Evolutionary conservation across 2,888 invertebrate species (phyloP), one percentile per base, ranked within the genome.

Genomic region (Hoplodrina ambigua): DNA sequence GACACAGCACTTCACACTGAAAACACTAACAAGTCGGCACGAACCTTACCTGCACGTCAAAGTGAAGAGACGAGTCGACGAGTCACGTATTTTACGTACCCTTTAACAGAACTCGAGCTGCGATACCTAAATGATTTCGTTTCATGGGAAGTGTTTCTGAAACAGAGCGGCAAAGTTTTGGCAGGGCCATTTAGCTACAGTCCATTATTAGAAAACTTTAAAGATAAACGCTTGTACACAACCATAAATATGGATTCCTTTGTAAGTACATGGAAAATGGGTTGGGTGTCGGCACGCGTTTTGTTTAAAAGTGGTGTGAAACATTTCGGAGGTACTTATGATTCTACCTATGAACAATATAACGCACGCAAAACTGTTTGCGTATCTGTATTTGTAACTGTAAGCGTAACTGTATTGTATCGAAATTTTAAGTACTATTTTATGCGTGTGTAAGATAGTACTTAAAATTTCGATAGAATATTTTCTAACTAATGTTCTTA

Each of bases 201-300:
- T 82, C 85, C 88, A 88, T 88, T 89, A 89, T 88, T 89, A 86
- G 84, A 81, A 88, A 89, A 89, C 85, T 89, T 89, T 85, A 86
- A 85, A 86, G 89, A 88, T 88, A 87, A 88, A 89, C 62, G 74
- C 59, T 52, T 68, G 66, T 63, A 78, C 61, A 84, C 72, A 73
- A 56, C 58, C 66, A 78, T 83, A 77, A 84, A 84, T 78, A 78
- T 69, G 65, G 44, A 75, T 70, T 37, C 61, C 41, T 72, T 84
- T 81, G 79, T 74, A 69, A 73, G 61, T 61, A 65, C 56, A 19
- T 50, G 10, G 25, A 15, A 62, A 58, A 73, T 62, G 8, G 55
- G 68, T 8, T n/a, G 30, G n/a, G 37, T 50, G 49, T 62, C 8
- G 7, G 50, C 69, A 57, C 52, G 46, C 68, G 55, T 63, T 60